These are phyloP conservation scores for Phaetusa simplex DNA, from an alignment of 2,113 vertebrate genomes.

Conservation along the genomic window DNA sequence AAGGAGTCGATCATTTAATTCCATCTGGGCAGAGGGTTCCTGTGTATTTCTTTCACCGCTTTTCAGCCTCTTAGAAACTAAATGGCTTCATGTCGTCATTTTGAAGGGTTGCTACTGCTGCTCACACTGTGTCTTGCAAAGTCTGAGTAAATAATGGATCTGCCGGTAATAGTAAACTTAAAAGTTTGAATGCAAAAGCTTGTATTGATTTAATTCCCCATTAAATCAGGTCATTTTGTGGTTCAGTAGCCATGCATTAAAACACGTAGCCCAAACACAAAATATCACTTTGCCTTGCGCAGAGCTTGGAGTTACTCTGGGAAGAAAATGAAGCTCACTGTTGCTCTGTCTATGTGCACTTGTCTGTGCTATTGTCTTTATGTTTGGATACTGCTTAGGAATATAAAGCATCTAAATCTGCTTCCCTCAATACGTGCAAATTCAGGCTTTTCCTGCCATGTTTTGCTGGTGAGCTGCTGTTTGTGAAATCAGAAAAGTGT, in stretches of 20 bases:
- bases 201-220: conserved; percentile 9
- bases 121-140: background rate
- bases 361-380: background rate
- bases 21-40: background rate
- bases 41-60: background rate
- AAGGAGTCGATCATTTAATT: background rate
- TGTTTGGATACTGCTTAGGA: background rate
- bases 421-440: background rate
- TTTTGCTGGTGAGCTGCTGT: background rate
- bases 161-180: background rate
- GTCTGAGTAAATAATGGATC: background rate
- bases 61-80: background rate
- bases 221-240: conserved; percentile 11
- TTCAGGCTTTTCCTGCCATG: background rate
- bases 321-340: background rate
- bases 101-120: background rate
- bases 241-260: background rate
- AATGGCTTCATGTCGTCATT: background rate
- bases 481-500: background rate
- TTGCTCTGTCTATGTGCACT: background rate
- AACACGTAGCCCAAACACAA: background rate
- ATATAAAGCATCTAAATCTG: background rate
- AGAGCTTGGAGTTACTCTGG: background rate
- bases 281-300: background rate
- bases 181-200: conserved; percentile 23